Conservation (phyloP, 2,797 vertebrate genomes). For the Artibeus jamaicensis region DNA sequence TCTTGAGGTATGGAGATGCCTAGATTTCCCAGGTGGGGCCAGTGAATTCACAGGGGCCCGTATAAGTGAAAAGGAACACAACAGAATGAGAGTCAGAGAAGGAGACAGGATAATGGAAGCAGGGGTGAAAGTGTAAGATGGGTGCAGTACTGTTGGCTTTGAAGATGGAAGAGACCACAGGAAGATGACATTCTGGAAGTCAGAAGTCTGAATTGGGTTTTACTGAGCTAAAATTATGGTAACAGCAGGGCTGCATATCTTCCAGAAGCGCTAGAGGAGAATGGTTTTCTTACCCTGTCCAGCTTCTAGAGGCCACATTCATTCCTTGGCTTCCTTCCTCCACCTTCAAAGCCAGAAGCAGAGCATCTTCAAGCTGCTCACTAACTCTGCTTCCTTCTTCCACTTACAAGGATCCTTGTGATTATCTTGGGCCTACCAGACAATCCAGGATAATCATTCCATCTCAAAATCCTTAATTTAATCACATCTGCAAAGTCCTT, state of each 20-base stretch:
- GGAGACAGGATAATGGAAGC: not conserved
- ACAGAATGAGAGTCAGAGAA: not conserved
- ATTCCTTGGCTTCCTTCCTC: not conserved
- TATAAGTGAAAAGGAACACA: not conserved
- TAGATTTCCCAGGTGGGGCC: not conserved
- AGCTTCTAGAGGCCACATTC: not conserved
- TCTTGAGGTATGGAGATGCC: not conserved
- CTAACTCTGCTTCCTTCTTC: not conserved
- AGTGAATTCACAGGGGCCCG: not conserved
- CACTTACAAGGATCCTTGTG: not conserved
- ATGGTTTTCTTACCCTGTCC: not conserved
- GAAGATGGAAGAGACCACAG: not conserved
- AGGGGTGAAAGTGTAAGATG: not conserved
- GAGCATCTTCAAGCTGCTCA: not conserved
- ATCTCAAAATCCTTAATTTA: constrained; percentile 1
- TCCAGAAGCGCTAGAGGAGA: not conserved
- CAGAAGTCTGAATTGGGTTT: not conserved
- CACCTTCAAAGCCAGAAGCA: not conserved
- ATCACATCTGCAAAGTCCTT: not conserved
- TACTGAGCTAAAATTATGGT: not conserved
- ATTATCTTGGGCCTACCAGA: not conserved
- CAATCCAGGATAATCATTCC: not conserved
- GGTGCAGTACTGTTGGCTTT: not conserved
- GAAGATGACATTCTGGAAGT: not conserved
- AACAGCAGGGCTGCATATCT: not conserved